Percentiles rank a stretch among this genome's conserved stretches.
These are phyloP conservation scores for Gastracanthus pulcherrimus DNA, from an alignment of 2,888 invertebrate genomes.

Conservation along the genomic window DNA sequence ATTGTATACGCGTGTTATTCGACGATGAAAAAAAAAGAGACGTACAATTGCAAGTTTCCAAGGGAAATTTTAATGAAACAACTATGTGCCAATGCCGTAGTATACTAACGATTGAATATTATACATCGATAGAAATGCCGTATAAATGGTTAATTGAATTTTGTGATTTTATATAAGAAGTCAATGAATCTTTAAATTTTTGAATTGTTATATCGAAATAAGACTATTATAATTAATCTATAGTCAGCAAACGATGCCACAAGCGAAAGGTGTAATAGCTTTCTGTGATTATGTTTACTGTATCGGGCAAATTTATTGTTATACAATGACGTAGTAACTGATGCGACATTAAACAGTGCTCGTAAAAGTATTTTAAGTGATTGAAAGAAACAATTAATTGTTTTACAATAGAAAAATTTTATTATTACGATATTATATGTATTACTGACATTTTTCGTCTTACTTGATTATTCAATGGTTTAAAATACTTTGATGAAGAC, in stretches of 20 bases:
- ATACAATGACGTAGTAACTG: background rate
- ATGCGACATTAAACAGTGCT: background rate
- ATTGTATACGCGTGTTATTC: background rate
- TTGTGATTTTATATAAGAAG: conserved; percentile 44
- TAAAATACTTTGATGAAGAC: background rate
- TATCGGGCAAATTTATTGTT: conserved; percentile 26
- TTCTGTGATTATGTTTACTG: conserved; percentile 37
- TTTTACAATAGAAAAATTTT: too few species aligned
- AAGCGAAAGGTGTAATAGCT: conserved; percentile 10
- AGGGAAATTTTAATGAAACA: conserved; percentile 6
- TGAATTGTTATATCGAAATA: conserved; percentile 28
- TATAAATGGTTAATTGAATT: conserved; percentile 17
- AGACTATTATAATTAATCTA: conserved; percentile 23
- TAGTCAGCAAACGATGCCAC: background rate
- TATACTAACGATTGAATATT: conserved; percentile 15
- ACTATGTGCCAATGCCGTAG: background rate
- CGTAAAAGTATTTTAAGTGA: conserved; percentile 7
- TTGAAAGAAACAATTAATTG: too few species aligned
- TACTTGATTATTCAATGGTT: background rate
- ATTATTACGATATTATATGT: too few species aligned
- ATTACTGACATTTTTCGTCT: background rate
- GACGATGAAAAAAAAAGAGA: background rate
- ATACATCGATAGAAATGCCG: conserved; percentile 24
- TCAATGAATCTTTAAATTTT: conserved; percentile 42
- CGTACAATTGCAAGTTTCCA: background rate